Conservation (phyloP, 2,113 vertebrate genomes). For the Antennarius striatus region DNA sequence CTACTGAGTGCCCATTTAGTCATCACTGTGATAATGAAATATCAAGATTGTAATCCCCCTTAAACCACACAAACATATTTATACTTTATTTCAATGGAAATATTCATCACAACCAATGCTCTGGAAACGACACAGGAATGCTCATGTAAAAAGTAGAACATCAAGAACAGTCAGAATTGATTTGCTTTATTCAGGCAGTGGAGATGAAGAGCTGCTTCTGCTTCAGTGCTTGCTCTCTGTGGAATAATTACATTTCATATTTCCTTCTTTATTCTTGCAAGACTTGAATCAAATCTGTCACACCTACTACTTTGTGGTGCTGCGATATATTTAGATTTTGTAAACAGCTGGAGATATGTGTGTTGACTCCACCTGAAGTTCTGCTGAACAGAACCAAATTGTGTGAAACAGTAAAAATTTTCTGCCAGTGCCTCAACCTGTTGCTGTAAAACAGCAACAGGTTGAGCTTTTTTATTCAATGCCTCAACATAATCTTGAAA, state of each 20-base stretch:
- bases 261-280: neutral
- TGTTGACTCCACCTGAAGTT: neutral
- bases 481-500: too few relatives aligned
- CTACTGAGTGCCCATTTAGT: too few relatives aligned
- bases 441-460: too few relatives aligned
- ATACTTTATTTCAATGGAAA: slow-evolving; percentile 9
- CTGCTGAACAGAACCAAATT: slow-evolving; percentile 12
- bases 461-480: too few relatives aligned
- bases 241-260: neutral
- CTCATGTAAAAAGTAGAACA: slow-evolving; percentile 14
- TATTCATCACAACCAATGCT: neutral
- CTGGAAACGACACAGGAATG: slow-evolving; percentile 4
- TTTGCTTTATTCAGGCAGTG: neutral
- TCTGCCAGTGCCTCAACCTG: too few relatives aligned
- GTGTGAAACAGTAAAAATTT: neutral
- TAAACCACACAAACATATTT: neutral
- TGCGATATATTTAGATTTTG: too few relatives aligned
- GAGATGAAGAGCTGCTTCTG: neutral
- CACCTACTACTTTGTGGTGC: neutral
- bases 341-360: too few relatives aligned
- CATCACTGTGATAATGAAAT: too few relatives aligned
- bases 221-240: neutral
- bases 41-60: neutral
- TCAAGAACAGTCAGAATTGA: neutral
- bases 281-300: slow-evolving; percentile 16